phyloP scores from a whole-genome alignment of 2,888 invertebrate species.

The Himalopsyche anomala region DNA sequence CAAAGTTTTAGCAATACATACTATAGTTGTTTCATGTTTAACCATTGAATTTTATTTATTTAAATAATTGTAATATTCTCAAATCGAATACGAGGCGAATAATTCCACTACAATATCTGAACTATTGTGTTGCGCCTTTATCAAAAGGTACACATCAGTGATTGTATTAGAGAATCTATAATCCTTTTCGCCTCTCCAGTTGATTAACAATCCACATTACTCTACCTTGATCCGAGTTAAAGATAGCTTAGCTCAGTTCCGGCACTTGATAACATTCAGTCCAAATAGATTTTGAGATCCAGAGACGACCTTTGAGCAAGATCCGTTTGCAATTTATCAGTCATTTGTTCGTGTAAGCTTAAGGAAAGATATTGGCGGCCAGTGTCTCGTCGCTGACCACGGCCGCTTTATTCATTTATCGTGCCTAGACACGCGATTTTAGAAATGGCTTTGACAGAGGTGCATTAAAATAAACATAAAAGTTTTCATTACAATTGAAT shows the following conservation, averaged over 20 bases:
- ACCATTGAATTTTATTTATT: no score
- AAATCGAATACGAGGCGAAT: background rate
- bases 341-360: conserved; percentile 21
- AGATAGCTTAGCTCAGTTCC: conserved; percentile 16
- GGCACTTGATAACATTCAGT: conserved; percentile 34
- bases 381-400: conserved; percentile 58
- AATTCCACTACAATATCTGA: background rate
- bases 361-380: conserved; percentile 48
- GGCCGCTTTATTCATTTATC: conserved; percentile 60
- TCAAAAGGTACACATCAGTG: conserved; percentile 4
- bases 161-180: conserved; percentile 13
- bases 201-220: conserved; percentile 26
- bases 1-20: no score
- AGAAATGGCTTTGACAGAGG: conserved; percentile 52
- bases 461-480: background rate
- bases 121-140: background rate
- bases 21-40: no score
- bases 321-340: conserved; percentile 17
- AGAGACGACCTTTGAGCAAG: conserved; percentile 19
- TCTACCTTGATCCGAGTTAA: conserved; percentile 21
- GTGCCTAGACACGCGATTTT: conserved; percentile 60
- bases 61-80: background rate
- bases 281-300: conserved; percentile 28
- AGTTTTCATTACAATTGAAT: no score
- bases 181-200: conserved; percentile 6